These are phyloP conservation scores for Tiliacea citrago DNA, from an alignment of 2,888 invertebrate genomes.

Conservation along the genomic window DNA sequence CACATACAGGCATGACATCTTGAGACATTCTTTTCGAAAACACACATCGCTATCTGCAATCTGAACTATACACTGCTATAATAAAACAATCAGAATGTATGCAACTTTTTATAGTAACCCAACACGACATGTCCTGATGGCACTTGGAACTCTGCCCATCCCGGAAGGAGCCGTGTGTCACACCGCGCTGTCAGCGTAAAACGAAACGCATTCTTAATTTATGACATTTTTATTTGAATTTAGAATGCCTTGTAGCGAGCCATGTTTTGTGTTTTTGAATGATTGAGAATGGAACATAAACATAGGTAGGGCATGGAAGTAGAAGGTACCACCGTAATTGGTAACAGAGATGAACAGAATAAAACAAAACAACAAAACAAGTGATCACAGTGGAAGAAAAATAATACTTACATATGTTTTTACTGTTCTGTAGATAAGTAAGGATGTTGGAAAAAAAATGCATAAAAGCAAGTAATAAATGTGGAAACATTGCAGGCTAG, in stretches of 20 bases:
- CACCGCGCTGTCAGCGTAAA: constrained; percentile 44
- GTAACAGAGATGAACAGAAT: background rate
- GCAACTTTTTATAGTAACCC: constrained; percentile 32
- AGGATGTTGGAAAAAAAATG: background rate
- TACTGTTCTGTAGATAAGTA: background rate
- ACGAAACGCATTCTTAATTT: constrained; percentile 46
- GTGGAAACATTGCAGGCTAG: background rate
- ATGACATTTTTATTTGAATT: constrained; percentile 49
- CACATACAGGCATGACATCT: background rate
- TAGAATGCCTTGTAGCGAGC: constrained; percentile 16
- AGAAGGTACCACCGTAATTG: background rate
- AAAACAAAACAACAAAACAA: background rate
- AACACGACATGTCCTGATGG: constrained; percentile 43
- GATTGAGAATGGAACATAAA: background rate
- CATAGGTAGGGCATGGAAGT: constrained; percentile 5
- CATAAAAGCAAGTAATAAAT: background rate
- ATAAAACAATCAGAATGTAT: constrained; percentile 33
- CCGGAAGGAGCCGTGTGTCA: constrained; percentile 54
- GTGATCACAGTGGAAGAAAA: background rate
- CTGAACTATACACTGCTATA: background rate
- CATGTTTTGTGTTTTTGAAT: constrained; percentile 22
- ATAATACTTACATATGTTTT: background rate
- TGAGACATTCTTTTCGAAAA: background rate
- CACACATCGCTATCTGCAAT: background rate
- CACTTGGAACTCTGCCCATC: constrained; percentile 53